Percentiles rank a stretch among this genome's conserved stretches.
These are phyloP conservation scores for Melieria picta DNA, from an alignment of 2,888 invertebrate species.

Conservation along the genomic window DNA sequence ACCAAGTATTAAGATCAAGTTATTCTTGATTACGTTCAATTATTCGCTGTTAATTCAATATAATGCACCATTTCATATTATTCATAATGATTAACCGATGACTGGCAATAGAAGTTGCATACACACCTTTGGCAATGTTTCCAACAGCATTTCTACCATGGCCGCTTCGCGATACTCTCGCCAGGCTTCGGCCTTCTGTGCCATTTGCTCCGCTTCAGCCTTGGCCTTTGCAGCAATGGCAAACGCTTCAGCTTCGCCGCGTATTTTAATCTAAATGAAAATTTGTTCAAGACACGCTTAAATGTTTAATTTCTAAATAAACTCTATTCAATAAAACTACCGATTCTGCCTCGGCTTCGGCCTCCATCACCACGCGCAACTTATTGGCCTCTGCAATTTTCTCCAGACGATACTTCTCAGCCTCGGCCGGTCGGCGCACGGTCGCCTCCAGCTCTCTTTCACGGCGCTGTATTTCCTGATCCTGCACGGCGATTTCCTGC, in stretches of 20 bases:
- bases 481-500: conserved; percentile 94
- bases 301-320: background rate
- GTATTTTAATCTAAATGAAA: conserved; percentile 71
- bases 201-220: conserved; percentile 97
- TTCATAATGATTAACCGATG: no score
- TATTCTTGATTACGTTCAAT: no score
- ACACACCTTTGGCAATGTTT: conserved; percentile 89
- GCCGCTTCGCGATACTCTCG: conserved; percentile 95
- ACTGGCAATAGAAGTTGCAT: no score
- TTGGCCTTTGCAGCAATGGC: conserved; percentile 94
- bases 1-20: no score
- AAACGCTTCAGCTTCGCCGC: conserved; percentile 90
- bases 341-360: conserved; percentile 94
- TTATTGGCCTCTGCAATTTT: conserved; percentile 94
- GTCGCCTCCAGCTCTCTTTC: conserved; percentile 94
- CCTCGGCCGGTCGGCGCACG: conserved; percentile 93
- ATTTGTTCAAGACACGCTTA: background rate
- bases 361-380: conserved; percentile 88
- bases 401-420: conserved; percentile 90
- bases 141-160: conserved; percentile 96
- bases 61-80: no score
- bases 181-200: conserved; percentile 97
- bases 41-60: no score
- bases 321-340: conserved; percentile 56
- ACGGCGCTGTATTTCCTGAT: conserved; percentile 92